These are phyloP conservation scores for Uria aalge DNA, from an alignment of 2,113 vertebrate species.

Conservation along the genomic window DNA sequence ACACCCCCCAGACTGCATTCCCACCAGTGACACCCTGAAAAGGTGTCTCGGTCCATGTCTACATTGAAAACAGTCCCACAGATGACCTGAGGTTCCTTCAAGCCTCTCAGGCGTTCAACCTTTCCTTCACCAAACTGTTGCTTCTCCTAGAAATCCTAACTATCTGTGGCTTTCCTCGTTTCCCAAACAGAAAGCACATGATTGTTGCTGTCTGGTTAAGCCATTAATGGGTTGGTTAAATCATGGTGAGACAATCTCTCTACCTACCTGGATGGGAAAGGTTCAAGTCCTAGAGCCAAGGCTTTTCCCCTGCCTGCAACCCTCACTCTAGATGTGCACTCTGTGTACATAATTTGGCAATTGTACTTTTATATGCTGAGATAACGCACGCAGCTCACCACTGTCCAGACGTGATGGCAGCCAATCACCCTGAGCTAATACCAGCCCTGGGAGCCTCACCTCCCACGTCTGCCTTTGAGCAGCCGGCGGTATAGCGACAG, in stretches of 20 bases:
- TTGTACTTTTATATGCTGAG: background rate
- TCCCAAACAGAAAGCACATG: background rate
- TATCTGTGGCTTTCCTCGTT: background rate
- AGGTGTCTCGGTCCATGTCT: background rate
- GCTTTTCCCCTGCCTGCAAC: background rate
- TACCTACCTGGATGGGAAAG: background rate
- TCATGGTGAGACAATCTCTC: fast-evolving
- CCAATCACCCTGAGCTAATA: background rate
- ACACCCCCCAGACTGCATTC: background rate
- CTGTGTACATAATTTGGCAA: background rate
- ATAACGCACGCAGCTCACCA: background rate
- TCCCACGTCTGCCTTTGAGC: background rate
- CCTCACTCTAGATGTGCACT: fast-evolving
- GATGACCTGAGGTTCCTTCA: background rate
- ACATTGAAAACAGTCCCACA: background rate
- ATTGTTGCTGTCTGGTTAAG: background rate
- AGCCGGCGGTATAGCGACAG: fast-evolving
- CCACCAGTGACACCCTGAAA: background rate
- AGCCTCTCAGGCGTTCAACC: background rate
- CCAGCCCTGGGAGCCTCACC: background rate
- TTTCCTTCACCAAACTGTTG: background rate
- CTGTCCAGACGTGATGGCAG: background rate
- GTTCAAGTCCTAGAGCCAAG: background rate
- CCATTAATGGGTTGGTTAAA: background rate
- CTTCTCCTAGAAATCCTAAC: background rate